Evolutionary conservation across 1,140 invertebrate species (phyloP).

Genomic region (Stegodyphus mimosarum): DNA sequence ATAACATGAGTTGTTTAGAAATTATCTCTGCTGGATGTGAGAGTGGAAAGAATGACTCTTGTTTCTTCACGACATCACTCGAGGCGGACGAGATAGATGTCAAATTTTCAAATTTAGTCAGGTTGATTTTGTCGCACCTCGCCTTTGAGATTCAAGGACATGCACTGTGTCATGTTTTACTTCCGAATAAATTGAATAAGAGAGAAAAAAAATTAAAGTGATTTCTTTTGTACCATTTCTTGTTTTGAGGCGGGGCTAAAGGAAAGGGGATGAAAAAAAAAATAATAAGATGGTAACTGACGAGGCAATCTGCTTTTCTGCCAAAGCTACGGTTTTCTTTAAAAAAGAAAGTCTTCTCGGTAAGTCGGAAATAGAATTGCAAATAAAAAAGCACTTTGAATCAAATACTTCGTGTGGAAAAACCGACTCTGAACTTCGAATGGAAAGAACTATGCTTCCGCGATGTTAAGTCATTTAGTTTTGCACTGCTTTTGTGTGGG

Average conservation of each 20-base stretch:
- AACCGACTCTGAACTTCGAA: not conserved
- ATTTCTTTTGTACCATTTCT: not conserved
- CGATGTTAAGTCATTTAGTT: not conserved
- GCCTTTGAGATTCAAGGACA: no score
- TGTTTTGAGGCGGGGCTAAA: not conserved
- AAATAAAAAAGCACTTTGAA: not conserved
- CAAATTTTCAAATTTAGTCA: no score
- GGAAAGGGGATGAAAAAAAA: not conserved
- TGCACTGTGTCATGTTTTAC: no score
- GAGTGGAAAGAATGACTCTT: no score
- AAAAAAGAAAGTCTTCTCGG: not conserved
- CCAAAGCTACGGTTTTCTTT: not conserved
- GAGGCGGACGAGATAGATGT: no score
- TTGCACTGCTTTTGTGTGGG: not conserved
- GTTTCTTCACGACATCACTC: no score
- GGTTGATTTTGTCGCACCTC: no score
- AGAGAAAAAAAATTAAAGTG: not conserved
- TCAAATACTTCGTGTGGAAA: not conserved
- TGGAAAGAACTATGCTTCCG: not conserved
- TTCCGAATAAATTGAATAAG: no score
- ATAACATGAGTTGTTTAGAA: no score
- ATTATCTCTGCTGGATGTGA: no score
- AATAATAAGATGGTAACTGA: not conserved
- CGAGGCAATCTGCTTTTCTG: no score
- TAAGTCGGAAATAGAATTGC: not conserved